Evolutionary conservation across 2,797 vertebrate genomes (phyloP), one percentile per base, ranked within the genome.

Genomic region (Meda fulgida): DNA sequence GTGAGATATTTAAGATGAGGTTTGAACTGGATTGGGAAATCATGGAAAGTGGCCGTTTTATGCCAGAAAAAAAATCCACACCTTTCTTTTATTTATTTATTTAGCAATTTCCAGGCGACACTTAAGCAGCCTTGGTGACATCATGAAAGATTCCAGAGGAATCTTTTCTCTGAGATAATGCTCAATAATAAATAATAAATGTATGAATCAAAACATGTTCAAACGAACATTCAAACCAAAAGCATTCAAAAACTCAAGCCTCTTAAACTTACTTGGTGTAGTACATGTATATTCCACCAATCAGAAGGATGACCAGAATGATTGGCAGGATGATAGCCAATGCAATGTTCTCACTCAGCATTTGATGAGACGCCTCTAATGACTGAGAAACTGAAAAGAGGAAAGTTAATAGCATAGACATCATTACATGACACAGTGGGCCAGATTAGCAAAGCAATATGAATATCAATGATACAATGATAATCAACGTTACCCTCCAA

Each of bases 251-350:
- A 23, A 40, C 23, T 53, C 10, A 77, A 69, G 5, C 23, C 53
- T 19, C 19, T 10, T 2, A 29, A 48, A 84, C 96, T 95, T 91
- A 98, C 97, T 97, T 98, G 90, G 97, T 97, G 73, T 97, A 98
- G 89, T 97, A 97, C 94, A 98, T 95, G 91, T 98, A 98, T 88
- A 98, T 97, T 65, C 97, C 97, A 87, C 96, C 97, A 89, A 97
- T 97, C 51, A 98, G 94, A n/a, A 98, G 93, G 84, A 97, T 96
- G 91, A 98, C 97, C 89, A 98, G 90, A 91, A 97, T 96, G 55
- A 98, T 96, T 70, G 97, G 97, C 91, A 98, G 92, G 88, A 97
- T 95, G 87, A 98, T 97, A 13, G 97, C 97, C 93, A 98, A 88
- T 83, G 97, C 97, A 5, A 98, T 97, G 91, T 98, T 97, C 88